Conservation (phyloP, 2,888 invertebrate genomes). For the Metopia argyrocephala region DNA sequence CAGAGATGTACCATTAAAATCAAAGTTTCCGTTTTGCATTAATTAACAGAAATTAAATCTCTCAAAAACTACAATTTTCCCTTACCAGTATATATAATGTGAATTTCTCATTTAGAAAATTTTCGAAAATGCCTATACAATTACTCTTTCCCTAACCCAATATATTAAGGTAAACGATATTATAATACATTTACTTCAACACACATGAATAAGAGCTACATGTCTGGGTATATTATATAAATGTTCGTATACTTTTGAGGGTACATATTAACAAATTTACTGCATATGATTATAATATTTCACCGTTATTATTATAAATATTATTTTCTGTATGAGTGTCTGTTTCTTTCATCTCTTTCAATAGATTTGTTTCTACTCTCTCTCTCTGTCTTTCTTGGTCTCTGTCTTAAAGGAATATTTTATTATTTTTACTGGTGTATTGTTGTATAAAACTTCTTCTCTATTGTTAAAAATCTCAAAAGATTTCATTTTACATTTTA, state of each 20-base stretch:
- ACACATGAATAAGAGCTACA: neutral
- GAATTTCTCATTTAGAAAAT: too few relatives aligned
- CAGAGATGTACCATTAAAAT: too few relatives aligned
- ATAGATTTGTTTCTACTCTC: neutral
- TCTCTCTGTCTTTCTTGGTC: conserved; percentile 37
- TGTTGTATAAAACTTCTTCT: conserved; percentile 52
- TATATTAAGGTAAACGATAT: conserved; percentile 1
- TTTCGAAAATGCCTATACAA: too few relatives aligned
- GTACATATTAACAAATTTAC: conserved; percentile 63
- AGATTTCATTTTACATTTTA: conserved; percentile 45
- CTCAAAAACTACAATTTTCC: too few relatives aligned
- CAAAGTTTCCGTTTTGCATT: too few relatives aligned
- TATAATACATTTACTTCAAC: conserved; percentile 7
- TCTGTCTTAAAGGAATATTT: conserved; percentile 43
- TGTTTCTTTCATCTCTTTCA: conserved; percentile 23
- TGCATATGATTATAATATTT: conserved; percentile 69
- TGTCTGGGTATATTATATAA: neutral
- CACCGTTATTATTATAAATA: conserved; percentile 72
- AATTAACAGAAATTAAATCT: too few relatives aligned
- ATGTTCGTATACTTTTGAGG: conserved; percentile 40
- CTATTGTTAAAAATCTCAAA: conserved; percentile 56
- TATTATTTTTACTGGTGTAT: neutral
- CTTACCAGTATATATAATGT: too few relatives aligned
- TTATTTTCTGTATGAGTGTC: conserved; percentile 20
- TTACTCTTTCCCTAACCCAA: conserved; percentile 13